A percentile compares a stretch with the other conserved stretches of the same genome.
These are phyloP conservation scores for Stercorarius parasiticus DNA, from an alignment of 2,113 vertebrate genomes.

Conservation along the genomic window DNA sequence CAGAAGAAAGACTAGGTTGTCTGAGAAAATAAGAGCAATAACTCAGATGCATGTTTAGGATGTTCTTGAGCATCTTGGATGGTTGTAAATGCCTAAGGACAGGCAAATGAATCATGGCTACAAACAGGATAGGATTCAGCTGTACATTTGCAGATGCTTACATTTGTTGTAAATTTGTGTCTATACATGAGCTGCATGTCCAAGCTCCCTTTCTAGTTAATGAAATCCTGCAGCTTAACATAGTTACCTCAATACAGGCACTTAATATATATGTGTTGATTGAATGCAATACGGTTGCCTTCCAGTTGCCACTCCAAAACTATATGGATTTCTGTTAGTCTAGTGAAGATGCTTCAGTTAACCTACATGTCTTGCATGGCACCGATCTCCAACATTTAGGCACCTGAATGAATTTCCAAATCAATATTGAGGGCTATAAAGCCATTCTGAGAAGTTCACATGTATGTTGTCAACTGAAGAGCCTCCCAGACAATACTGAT, in stretches of 20 bases:
- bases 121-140: not conserved
- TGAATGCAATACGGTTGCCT: not conserved
- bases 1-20: not conserved
- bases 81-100: not conserved
- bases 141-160: not conserved
- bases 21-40: not conserved
- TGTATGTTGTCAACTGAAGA: not conserved
- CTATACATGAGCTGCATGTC: not conserved
- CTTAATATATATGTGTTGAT: not conserved
- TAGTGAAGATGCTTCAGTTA: not conserved
- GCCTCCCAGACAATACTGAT: not conserved
- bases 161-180: not conserved
- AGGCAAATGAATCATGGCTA: not conserved
- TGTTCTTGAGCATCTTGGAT: not conserved
- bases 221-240: not conserved
- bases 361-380: not conserved
- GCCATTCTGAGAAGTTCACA: not conserved
- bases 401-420: not conserved
- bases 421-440: not conserved
- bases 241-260: not conserved
- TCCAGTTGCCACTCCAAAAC: not conserved
- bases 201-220: not conserved
- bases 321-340: not conserved
- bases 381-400: not conserved
- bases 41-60: not conserved